phyloP scores from a whole-genome alignment of 1,140 invertebrate species.

The Drosophila melanica region DNA sequence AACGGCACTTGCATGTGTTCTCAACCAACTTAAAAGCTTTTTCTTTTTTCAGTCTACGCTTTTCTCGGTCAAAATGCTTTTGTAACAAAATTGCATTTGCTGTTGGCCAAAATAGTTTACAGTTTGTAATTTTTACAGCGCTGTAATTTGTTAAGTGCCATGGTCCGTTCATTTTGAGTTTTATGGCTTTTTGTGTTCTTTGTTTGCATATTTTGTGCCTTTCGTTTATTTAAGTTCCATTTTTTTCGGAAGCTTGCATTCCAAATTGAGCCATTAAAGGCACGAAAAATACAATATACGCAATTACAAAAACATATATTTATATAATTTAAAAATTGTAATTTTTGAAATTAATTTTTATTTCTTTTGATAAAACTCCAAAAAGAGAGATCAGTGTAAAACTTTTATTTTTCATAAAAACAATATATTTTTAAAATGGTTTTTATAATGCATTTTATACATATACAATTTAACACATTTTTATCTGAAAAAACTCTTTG shows the following conservation, averaged over 20 bases:
- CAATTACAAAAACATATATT: neutral
- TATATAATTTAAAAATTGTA: too few species aligned
- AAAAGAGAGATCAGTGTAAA: too few species aligned
- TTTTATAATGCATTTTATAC: too few species aligned
- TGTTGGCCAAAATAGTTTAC: slow-evolving; percentile 61
- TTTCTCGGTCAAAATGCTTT: slow-evolving; percentile 37
- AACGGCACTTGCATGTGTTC: slow-evolving; percentile 33
- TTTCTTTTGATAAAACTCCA: too few species aligned
- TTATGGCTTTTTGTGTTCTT: slow-evolving; percentile 4
- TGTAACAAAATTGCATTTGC: slow-evolving; percentile 65
- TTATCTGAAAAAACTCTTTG: too few species aligned
- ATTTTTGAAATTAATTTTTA: too few species aligned
- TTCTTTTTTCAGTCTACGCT: neutral
- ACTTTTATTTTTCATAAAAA: too few species aligned
- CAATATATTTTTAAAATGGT: too few species aligned
- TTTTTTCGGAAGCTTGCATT: slow-evolving; percentile 2
- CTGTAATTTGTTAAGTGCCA: slow-evolving; percentile 77
- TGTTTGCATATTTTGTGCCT: slow-evolving; percentile 11
- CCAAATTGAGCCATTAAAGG: slow-evolving; percentile 72
- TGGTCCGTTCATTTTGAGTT: slow-evolving; percentile 22
- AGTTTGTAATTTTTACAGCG: slow-evolving; percentile 78
- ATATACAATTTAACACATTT: too few species aligned
- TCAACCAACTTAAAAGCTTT: neutral
- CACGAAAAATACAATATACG: slow-evolving; percentile 26
- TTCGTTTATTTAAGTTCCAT: slow-evolving; percentile 13